Conservation (phyloP, 1,140 invertebrate species). For the Teleogryllus occipitalis region DNA sequence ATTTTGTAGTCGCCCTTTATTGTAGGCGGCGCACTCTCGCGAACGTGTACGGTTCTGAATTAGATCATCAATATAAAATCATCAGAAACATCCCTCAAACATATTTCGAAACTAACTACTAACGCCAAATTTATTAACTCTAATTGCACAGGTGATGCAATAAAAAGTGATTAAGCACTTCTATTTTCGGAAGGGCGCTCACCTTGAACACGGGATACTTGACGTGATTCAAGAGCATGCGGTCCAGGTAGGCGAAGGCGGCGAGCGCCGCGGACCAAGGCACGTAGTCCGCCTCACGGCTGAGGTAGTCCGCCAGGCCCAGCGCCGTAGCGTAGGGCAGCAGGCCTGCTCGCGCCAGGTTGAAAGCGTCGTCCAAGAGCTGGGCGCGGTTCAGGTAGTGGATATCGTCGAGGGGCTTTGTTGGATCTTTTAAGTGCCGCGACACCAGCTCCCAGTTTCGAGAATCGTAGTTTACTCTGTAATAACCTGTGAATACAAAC, state of each 20-base stretch:
- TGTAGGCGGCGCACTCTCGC: too few species aligned
- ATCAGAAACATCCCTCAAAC: too few species aligned
- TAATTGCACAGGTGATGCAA: too few species aligned
- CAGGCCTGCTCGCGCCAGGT: slow-evolving; percentile 37
- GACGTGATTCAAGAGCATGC: background rate
- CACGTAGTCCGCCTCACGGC: slow-evolving; percentile 44
- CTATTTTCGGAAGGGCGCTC: too few species aligned
- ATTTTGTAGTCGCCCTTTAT: too few species aligned
- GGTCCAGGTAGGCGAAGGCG: slow-evolving; percentile 13
- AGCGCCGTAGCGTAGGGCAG: slow-evolving; percentile 33
- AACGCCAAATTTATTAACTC: too few species aligned
- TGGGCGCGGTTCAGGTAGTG: slow-evolving; percentile 51
- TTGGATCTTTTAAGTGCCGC: slow-evolving; percentile 34
- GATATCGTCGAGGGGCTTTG: slow-evolving; percentile 36
- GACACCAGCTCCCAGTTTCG: slow-evolving; percentile 43
- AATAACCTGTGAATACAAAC: slow-evolving; percentile 40
- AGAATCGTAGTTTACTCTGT: slow-evolving; percentile 53
- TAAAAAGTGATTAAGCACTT: too few species aligned
- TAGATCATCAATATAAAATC: too few species aligned
- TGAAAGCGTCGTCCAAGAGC: slow-evolving; percentile 46
- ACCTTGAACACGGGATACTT: slow-evolving; percentile 7
- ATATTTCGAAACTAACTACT: too few species aligned
- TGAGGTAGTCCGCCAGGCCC: slow-evolving; percentile 46
- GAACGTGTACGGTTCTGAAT: too few species aligned
- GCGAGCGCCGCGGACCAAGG: slow-evolving; percentile 30